Percentiles rank a stretch among this genome's conserved stretches.
Evolutionary conservation across 2,797 vertebrate genomes (phyloP).

Genomic region (Smutsia temminckii): DNA sequence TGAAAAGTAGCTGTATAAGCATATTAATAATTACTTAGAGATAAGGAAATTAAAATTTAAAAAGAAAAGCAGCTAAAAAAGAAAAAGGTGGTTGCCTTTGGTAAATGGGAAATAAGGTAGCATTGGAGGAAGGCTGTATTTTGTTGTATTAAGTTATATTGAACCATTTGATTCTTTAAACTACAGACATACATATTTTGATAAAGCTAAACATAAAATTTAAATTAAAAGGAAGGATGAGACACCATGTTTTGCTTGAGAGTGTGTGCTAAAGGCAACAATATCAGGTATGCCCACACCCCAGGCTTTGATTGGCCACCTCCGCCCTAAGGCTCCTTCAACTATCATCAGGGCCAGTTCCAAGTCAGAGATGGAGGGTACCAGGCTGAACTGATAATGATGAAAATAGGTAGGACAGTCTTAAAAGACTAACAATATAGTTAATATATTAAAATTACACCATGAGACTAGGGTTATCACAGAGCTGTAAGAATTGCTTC

Average conservation of each 20-base stretch:
- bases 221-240: background rate
- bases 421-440: background rate
- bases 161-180: background rate
- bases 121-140: background rate
- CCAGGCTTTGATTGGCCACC: background rate
- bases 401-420: background rate
- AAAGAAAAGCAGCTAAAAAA: background rate
- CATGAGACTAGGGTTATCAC: background rate
- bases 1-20: background rate
- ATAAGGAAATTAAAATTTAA: background rate
- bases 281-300: background rate
- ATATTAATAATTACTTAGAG: background rate
- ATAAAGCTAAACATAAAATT: background rate
- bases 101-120: background rate
- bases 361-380: background rate
- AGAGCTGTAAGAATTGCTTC: background rate
- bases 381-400: background rate
- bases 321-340: background rate
- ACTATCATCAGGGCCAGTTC: background rate
- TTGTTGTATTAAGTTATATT: background rate
- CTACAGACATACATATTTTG: background rate
- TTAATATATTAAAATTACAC: background rate
- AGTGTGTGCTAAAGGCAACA: background rate
- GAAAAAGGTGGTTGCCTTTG: background rate
- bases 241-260: background rate